Conservation (phyloP, 2,113 vertebrate species). For the Gymnorhina tibicen region DNA sequence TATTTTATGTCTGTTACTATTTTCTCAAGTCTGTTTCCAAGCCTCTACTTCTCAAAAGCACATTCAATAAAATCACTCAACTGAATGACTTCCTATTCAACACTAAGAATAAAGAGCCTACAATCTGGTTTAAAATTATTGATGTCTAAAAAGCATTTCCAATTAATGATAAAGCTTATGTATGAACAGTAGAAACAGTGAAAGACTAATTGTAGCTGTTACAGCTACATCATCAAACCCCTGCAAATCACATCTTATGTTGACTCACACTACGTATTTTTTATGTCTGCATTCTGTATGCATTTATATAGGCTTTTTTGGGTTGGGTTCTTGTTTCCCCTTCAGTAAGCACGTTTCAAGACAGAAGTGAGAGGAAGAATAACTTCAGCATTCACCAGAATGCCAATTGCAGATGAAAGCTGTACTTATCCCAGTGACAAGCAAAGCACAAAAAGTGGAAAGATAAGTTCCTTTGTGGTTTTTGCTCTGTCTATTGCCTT, state of each 20-base stretch:
- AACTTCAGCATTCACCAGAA: background rate
- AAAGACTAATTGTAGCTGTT: background rate
- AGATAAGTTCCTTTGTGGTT: background rate
- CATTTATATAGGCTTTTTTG: fast-evolving
- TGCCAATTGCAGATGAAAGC: background rate
- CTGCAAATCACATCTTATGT: background rate
- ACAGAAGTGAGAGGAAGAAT: background rate
- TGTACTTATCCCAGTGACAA: background rate
- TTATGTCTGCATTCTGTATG: background rate
- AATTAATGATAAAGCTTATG: background rate
- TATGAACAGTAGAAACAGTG: background rate
- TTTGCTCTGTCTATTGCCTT: background rate
- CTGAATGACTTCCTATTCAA: background rate
- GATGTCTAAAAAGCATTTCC: background rate
- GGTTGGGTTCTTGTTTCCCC: background rate
- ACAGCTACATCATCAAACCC: background rate
- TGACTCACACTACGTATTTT: background rate
- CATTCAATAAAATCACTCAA: background rate
- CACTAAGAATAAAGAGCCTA: background rate
- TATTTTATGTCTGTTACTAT: background rate
- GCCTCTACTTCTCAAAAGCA: background rate
- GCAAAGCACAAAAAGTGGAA: background rate
- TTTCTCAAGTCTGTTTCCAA: background rate
- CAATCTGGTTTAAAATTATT: background rate
- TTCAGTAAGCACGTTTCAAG: background rate